These are phyloP conservation scores for Mya arenaria DNA, from an alignment of 1,140 invertebrate species.

Conservation along the genomic window DNA sequence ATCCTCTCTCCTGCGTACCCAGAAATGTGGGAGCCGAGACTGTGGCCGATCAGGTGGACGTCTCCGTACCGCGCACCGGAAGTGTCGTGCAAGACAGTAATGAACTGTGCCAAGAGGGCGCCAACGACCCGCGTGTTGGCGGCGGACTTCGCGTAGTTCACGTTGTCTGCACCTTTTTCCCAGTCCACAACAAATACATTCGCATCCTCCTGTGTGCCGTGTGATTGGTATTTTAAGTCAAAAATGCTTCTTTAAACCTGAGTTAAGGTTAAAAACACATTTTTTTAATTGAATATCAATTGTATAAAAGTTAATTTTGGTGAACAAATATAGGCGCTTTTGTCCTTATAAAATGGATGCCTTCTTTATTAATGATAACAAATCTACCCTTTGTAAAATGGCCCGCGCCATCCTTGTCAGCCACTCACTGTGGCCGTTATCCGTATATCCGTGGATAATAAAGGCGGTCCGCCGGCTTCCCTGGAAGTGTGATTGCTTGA, in stretches of 20 bases:
- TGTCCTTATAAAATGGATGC: too few relatives aligned
- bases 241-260: too few relatives aligned
- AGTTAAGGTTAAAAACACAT: too few relatives aligned
- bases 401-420: slow-evolving; percentile 95
- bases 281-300: too few relatives aligned
- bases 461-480: slow-evolving; percentile 84
- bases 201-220: slow-evolving; percentile 86
- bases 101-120: slow-evolving; percentile 91
- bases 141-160: slow-evolving; percentile 94
- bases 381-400: slow-evolving; percentile 81
- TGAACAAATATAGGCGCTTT: too few relatives aligned
- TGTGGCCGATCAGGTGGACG: slow-evolving; percentile 74
- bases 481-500: slow-evolving; percentile 75
- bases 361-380: too few relatives aligned
- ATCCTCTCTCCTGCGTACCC: slow-evolving; percentile 69
- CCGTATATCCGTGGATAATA: slow-evolving; percentile 96
- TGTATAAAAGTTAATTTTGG: too few relatives aligned
- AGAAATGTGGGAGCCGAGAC: slow-evolving; percentile 73
- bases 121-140: slow-evolving; percentile 96
- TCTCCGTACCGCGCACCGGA: slow-evolving; percentile 9
- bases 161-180: slow-evolving; percentile 92
- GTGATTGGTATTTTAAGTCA: too few relatives aligned
- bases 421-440: slow-evolving; percentile 93
- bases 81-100: slow-evolving; percentile 70
- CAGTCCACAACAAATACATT: slow-evolving; percentile 97